These are phyloP conservation scores for Macrotus californicus DNA, from an alignment of 2,113 vertebrate genomes.

Conservation along the genomic window DNA sequence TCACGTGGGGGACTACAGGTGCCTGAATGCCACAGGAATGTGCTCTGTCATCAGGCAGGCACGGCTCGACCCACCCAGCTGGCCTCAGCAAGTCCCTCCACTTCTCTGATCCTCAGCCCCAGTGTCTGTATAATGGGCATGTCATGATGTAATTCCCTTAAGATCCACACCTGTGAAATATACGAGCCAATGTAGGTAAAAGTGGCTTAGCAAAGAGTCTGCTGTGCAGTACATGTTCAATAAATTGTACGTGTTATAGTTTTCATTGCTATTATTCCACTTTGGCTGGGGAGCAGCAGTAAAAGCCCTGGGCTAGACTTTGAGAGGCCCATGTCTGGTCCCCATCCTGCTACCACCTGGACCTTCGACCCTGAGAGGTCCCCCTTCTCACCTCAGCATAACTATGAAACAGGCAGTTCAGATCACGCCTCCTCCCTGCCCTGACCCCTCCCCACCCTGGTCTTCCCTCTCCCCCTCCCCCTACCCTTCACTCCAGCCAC, in stretches of 20 bases:
- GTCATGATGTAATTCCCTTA: neutral
- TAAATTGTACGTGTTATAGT: no score
- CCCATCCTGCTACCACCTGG: neutral
- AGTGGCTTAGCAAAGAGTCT: neutral
- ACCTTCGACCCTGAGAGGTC: accelerated
- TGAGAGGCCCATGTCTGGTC: neutral
- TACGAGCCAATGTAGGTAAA: neutral
- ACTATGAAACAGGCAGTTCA: neutral
- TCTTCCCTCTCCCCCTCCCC: accelerated
- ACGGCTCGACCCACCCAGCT: accelerated
- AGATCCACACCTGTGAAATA: neutral
- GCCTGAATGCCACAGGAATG: neutral
- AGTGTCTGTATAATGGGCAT: neutral
- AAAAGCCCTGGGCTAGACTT: neutral
- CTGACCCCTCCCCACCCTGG: accelerated
- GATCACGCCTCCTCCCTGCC: neutral
- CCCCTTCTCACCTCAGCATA: neutral
- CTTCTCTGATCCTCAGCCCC: neutral
- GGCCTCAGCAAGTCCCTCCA: neutral
- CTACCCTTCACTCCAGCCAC: neutral
- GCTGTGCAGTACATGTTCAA: neutral
- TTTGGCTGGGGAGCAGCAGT: accelerated
- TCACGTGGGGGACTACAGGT: neutral
- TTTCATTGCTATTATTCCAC: neutral
- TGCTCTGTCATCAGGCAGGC: neutral